Conservation (phyloP, 2,797 vertebrate genomes). For the Acropternis orthonyx region DNA sequence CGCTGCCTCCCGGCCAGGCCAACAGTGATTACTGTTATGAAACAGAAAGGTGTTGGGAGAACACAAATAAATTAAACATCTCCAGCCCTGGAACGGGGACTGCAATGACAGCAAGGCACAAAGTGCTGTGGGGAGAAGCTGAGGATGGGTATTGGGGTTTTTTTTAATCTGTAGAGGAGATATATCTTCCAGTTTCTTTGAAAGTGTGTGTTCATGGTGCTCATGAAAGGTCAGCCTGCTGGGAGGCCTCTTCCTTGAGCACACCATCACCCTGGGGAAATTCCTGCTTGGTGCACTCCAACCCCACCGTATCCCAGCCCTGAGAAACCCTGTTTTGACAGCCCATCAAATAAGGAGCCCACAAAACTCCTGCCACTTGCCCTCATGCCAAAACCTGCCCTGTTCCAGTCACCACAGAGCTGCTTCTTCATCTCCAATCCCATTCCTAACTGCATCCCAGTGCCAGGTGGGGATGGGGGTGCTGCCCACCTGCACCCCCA, state of each 20-base stretch:
- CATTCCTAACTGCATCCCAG: neutral
- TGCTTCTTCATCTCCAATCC: neutral
- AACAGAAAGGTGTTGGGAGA: constrained; percentile 15
- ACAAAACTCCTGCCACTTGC: neutral
- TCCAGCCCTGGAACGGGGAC: neutral
- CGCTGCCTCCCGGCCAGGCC: neutral
- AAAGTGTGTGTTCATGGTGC: fast-evolving
- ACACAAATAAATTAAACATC: neutral
- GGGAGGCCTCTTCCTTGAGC: neutral
- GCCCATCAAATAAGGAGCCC: neutral
- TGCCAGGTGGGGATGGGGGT: neutral
- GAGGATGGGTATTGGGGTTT: neutral
- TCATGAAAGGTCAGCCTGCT: fast-evolving
- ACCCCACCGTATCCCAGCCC: neutral
- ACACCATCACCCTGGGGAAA: fast-evolving
- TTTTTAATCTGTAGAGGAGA: neutral
- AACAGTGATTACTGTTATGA: neutral
- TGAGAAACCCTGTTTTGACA: neutral
- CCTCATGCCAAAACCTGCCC: neutral
- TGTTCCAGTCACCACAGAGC: neutral
- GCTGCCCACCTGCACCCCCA: neutral
- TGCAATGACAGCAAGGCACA: neutral
- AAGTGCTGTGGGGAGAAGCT: neutral
- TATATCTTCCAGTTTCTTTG: neutral
- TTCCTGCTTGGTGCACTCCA: neutral